Evolutionary conservation across 2,113 vertebrate genomes (phyloP).

Genomic region (Lota lota): DNA sequence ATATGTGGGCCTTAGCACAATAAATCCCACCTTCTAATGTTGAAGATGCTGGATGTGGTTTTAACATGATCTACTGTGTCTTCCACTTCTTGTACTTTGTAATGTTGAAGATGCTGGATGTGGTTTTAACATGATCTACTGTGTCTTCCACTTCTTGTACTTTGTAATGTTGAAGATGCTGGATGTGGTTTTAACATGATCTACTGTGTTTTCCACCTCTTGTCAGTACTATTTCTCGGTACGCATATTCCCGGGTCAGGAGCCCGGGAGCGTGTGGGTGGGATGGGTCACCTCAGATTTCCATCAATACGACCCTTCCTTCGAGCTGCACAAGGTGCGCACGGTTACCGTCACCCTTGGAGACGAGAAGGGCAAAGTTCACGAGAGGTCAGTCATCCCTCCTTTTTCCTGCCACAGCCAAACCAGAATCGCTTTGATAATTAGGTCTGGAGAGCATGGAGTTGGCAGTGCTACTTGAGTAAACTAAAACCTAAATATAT

Average conservation of each 20-base stretch:
- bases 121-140: neutral
- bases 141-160: too few species aligned
- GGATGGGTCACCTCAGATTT: constrained; percentile 98
- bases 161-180: too few species aligned
- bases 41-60: neutral
- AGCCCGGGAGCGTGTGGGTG: constrained; percentile 92
- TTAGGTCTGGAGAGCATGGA: too few species aligned
- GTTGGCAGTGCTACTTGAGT: too few species aligned
- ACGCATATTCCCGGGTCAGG: constrained; percentile 94
- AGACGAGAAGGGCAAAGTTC: constrained; percentile 96
- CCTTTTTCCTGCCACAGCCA: neutral
- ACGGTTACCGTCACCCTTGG: constrained; percentile 93
- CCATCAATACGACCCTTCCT: constrained; percentile 87
- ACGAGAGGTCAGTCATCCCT: constrained; percentile 84
- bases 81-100: too few species aligned
- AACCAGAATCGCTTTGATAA: neutral
- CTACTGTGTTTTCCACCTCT: constrained; percentile 34
- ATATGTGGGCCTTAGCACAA: too few species aligned
- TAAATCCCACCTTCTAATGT: too few species aligned
- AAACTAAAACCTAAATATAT: too few species aligned
- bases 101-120: too few species aligned
- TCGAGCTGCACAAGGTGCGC: constrained; percentile 88
- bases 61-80: too few species aligned
- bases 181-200: neutral
- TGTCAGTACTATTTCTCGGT: constrained; percentile 91